Evolutionary conservation across 2,113 vertebrate species (phyloP).

Genomic region (Mustelus asterias): DNA sequence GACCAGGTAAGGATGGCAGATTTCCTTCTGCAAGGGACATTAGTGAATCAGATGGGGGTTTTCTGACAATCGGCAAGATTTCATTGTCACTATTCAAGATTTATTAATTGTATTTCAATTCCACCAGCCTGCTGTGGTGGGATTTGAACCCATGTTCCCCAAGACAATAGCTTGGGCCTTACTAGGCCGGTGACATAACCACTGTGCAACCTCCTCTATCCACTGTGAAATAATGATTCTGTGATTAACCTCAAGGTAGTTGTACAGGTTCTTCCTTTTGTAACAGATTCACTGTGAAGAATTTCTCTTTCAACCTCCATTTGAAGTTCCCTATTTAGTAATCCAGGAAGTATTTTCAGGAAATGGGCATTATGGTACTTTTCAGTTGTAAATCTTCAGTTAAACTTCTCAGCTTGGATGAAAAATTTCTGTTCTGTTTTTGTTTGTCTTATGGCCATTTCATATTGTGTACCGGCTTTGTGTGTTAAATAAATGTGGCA

Average conservation of each 20-base stretch:
- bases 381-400: not conserved
- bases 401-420: not conserved
- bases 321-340: not conserved
- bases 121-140: too few species aligned
- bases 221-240: not conserved
- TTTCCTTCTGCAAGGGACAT: too few species aligned
- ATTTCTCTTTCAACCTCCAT: not conserved
- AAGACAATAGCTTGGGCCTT: too few species aligned
- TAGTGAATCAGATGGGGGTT: too few species aligned
- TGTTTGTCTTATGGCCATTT: not conserved
- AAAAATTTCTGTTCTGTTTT: conserved; percentile 1
- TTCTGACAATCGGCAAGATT: too few species aligned
- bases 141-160: too few species aligned
- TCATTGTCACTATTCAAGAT: too few species aligned
- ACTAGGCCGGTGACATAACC: too few species aligned
- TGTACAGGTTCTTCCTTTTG: not conserved
- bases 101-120: too few species aligned
- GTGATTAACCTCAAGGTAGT: not conserved
- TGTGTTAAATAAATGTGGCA: not conserved
- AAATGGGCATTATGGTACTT: not conserved
- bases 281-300: not conserved
- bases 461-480: not conserved
- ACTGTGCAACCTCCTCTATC: too few species aligned
- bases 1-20: too few species aligned
- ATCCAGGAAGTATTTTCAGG: not conserved